Evolutionary conservation across 1,140 invertebrate species (phyloP).

Genomic region (Trachymyrmex cornetzi): DNA sequence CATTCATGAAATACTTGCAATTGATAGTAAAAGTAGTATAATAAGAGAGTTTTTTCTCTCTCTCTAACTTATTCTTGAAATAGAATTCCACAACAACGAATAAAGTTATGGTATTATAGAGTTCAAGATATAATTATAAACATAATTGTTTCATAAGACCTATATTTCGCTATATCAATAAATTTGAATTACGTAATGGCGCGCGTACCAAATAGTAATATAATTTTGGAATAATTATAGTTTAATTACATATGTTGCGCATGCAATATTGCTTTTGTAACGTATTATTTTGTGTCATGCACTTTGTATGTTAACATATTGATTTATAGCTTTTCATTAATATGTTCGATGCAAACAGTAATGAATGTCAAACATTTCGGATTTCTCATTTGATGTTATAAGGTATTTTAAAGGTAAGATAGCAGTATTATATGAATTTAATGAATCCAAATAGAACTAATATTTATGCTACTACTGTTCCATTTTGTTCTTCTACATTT

Average conservation of each 20-base stretch:
- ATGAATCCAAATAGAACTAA: conserved; percentile 2
- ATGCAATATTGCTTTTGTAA: neutral
- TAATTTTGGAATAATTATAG: neutral
- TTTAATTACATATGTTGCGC: neutral
- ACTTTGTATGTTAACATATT: neutral
- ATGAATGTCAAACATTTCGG: neutral
- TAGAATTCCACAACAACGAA: conserved; percentile 3
- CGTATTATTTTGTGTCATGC: neutral
- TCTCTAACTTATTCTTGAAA: neutral
- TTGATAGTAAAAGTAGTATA: neutral
- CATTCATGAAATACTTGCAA: neutral
- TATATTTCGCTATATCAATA: neutral
- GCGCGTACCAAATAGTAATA: neutral
- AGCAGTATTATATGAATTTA: neutral
- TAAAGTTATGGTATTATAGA: neutral
- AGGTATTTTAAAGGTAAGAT: neutral
- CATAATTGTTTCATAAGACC: neutral
- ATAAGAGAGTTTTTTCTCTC: neutral
- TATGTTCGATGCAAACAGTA: neutral
- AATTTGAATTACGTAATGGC: neutral
- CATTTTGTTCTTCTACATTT: neutral
- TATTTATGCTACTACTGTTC: neutral
- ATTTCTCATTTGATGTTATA: neutral
- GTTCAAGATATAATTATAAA: neutral
- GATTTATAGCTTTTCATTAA: neutral